Percentiles rank a stretch among this genome's conserved stretches.
Conservation (phyloP, 2,888 invertebrate genomes). For the Leuctra nigra region DNA sequence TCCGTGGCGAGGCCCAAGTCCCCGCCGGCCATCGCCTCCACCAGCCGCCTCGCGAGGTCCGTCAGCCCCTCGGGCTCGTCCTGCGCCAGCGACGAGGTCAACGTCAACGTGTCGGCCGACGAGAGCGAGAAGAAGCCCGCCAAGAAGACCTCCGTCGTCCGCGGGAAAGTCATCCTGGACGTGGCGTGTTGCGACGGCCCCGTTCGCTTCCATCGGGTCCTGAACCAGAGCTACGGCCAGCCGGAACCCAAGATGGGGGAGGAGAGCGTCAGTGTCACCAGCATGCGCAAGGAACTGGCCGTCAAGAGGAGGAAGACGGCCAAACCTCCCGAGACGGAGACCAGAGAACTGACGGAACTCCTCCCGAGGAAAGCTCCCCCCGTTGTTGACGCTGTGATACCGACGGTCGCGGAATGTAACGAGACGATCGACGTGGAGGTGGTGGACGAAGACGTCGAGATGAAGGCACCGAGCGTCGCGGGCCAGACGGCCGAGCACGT, state of each 20-base stretch:
- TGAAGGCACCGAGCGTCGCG: no score
- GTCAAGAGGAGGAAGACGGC: neutral
- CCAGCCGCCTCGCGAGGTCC: slow-evolving; percentile 27
- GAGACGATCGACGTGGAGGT: no score
- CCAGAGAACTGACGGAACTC: neutral
- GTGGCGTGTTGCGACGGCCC: slow-evolving; percentile 91
- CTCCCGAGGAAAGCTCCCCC: no score
- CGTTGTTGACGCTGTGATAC: no score
- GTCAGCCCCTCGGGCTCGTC: slow-evolving; percentile 21
- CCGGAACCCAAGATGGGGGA: neutral
- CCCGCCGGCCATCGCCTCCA: slow-evolving; percentile 23
- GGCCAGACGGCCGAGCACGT: no score
- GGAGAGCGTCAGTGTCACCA: slow-evolving; percentile 9
- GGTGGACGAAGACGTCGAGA: no score
- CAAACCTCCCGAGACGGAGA: neutral
- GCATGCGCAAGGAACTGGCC: slow-evolving; percentile 16
- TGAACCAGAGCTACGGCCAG: slow-evolving; percentile 70
- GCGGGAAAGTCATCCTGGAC: slow-evolving; percentile 61
- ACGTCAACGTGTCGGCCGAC: slow-evolving; percentile 81
- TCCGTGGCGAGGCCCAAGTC: slow-evolving; percentile 32
- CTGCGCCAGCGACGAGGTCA: slow-evolving; percentile 45
- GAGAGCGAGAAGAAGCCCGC: slow-evolving; percentile 41
- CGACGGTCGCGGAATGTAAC: no score
- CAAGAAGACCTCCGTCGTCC: neutral
- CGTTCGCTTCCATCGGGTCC: slow-evolving; percentile 75